Evolutionary conservation across 2,113 vertebrate genomes (phyloP).

Genomic region (Zosterops lateralis): DNA sequence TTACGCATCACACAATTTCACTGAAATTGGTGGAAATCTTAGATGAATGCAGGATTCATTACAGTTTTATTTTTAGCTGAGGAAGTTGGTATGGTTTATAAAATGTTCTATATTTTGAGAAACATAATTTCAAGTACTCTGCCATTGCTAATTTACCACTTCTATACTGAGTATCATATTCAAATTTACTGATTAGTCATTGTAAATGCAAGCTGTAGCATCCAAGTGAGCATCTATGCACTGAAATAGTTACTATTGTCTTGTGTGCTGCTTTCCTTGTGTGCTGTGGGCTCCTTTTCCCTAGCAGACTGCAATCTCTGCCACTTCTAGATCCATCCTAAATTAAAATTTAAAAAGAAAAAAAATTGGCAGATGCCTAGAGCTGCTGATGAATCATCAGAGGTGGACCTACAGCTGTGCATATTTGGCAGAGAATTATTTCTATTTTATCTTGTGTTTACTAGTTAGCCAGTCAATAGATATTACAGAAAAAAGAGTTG

Average conservation of each 20-base stretch:
- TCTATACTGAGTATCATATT: slow-evolving; percentile 35
- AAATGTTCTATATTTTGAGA: slow-evolving; percentile 50
- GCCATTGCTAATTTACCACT: slow-evolving; percentile 49
- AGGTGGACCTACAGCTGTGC: slow-evolving; percentile 54
- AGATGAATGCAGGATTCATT: background rate
- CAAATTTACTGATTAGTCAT: slow-evolving; percentile 61
- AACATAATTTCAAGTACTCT: slow-evolving; percentile 52
- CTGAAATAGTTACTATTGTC: slow-evolving; percentile 57
- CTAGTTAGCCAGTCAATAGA: slow-evolving; percentile 31
- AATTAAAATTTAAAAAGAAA: slow-evolving; percentile 46
- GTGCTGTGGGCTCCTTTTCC: slow-evolving; percentile 7
- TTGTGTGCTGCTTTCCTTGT: background rate
- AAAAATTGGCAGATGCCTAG: slow-evolving; percentile 37
- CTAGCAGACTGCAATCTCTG: slow-evolving; percentile 1
- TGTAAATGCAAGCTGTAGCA: slow-evolving; percentile 40
- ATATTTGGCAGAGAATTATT: slow-evolving; percentile 26
- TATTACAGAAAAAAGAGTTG: background rate
- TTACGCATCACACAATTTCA: background rate
- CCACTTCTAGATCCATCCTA: slow-evolving; percentile 21
- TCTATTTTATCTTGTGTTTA: slow-evolving; percentile 31
- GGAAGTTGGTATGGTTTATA: slow-evolving; percentile 16
- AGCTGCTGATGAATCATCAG: slow-evolving; percentile 31
- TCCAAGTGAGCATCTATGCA: background rate
- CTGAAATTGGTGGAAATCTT: slow-evolving; percentile 15
- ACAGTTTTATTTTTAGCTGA: slow-evolving; percentile 43